A percentile compares a stretch with the other conserved stretches of the same genome.
Conservation (phyloP, 2,888 invertebrate genomes). For the Suillia variegata region DNA sequence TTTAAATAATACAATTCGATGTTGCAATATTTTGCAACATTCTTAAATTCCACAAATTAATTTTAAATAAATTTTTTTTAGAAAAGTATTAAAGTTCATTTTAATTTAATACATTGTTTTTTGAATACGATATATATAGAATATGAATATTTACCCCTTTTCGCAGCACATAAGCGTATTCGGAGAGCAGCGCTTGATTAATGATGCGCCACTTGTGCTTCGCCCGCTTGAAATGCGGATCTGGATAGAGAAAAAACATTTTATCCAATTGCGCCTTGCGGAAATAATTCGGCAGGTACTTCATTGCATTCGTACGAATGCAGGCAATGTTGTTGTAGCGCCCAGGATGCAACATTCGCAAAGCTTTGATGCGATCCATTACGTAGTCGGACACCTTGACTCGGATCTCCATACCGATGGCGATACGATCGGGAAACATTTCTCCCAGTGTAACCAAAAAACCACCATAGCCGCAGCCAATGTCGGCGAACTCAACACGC, state of each 20-base stretch:
- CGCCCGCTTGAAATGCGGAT: slow-evolving; percentile 98
- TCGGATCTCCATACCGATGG: slow-evolving; percentile 96
- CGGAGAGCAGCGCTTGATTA: slow-evolving; percentile 87
- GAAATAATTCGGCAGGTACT: slow-evolving; percentile 97
- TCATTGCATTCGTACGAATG: slow-evolving; percentile 97
- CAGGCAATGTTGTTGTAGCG: slow-evolving; percentile 93
- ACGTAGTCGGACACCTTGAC: slow-evolving; percentile 99
- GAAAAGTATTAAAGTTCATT: neutral
- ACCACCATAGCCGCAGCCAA: slow-evolving; percentile 99
- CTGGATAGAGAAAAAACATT: slow-evolving; percentile 99
- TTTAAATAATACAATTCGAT: neutral
- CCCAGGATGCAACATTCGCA: slow-evolving; percentile 75
- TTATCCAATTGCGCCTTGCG: slow-evolving; percentile 91
- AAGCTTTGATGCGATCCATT: slow-evolving; percentile 88
- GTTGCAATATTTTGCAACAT: neutral
- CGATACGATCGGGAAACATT: slow-evolving; percentile 86
- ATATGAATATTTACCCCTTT: slow-evolving; percentile 74
- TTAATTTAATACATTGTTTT: too few relatives aligned
- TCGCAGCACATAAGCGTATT: slow-evolving; percentile 93
- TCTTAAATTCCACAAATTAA: neutral
- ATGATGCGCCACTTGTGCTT: slow-evolving; percentile 99
- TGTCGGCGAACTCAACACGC: slow-evolving; percentile 87
- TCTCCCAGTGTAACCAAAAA: slow-evolving; percentile 85
- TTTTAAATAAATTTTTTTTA: slow-evolving; percentile 7
- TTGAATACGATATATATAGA: too few relatives aligned